Percentiles rank a stretch among this genome's conserved stretches.
Evolutionary conservation across 2,888 invertebrate species (phyloP).

Genomic region (Aspidiotus destructor): DNA sequence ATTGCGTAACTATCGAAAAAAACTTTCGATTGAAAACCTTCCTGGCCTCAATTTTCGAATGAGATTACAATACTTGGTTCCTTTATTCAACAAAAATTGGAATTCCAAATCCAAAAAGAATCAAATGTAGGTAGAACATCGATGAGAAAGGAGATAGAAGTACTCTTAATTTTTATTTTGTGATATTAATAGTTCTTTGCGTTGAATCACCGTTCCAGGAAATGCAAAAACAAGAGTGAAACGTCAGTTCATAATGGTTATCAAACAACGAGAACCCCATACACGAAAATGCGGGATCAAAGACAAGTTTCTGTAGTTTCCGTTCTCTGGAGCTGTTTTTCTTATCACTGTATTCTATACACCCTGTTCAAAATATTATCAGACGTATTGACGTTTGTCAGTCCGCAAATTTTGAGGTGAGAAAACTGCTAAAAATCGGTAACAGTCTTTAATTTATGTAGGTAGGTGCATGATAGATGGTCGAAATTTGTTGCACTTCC

Average conservation of each 20-base stretch:
- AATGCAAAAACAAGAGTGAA: not conserved
- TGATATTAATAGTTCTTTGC: not conserved
- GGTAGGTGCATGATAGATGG: too few species aligned
- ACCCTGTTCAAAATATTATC: conserved; percentile 69
- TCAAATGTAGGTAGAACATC: not conserved
- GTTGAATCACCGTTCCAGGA: too few species aligned
- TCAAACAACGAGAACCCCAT: not conserved
- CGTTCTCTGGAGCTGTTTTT: conserved; percentile 76
- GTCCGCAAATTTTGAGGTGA: conserved; percentile 81
- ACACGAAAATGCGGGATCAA: conserved; percentile 20
- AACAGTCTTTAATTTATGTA: not conserved
- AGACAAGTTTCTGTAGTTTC: conserved; percentile 73
- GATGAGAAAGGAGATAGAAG: too few species aligned
- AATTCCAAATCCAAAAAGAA: conserved; percentile 53
- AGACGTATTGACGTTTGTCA: conserved; percentile 76
- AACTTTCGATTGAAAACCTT: conserved; percentile 71
- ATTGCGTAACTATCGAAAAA: conserved; percentile 71
- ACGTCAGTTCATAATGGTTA: not conserved
- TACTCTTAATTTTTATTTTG: not conserved
- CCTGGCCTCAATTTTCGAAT: conserved; percentile 85
- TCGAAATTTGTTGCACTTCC: too few species aligned
- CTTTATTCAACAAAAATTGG: conserved; percentile 77
- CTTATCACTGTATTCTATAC: conserved; percentile 64
- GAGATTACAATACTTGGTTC: conserved; percentile 66
- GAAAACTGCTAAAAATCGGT: conserved; percentile 26